phyloP scores from a whole-genome alignment of 2,797 vertebrate genomes.

The Schizothorax lantsangensis region DNA sequence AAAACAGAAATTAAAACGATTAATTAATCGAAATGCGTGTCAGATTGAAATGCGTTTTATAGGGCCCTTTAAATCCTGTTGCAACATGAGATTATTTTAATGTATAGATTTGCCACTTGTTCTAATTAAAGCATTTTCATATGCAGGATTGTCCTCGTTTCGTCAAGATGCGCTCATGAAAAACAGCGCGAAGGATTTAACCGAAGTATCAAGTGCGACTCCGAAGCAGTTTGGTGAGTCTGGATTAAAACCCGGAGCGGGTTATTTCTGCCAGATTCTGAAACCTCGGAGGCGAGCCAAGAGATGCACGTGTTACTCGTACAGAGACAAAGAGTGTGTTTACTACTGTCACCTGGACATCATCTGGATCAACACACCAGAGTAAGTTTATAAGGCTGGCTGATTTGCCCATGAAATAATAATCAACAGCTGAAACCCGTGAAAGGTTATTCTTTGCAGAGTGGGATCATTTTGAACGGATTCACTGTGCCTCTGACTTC shows the following conservation, averaged over 20 bases:
- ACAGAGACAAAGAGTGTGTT: constrained; percentile 95
- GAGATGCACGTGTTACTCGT: constrained; percentile 92
- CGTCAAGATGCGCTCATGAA: constrained; percentile 61
- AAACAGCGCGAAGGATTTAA: neutral
- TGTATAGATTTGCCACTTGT: neutral
- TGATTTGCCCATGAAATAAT: neutral
- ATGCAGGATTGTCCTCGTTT: constrained; percentile 23
- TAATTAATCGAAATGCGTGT: neutral
- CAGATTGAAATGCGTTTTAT: neutral
- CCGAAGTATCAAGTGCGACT: neutral
- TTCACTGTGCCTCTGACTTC: neutral
- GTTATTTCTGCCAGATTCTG: constrained; percentile 39
- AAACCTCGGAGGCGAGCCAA: constrained; percentile 71
- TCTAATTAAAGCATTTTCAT: neutral
- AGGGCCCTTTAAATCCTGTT: neutral
- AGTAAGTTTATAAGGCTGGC: constrained; percentile 79
- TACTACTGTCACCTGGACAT: constrained; percentile 97
- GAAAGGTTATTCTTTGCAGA: neutral
- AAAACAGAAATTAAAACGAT: neutral
- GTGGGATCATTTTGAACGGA: neutral
- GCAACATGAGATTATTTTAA: neutral
- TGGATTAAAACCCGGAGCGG: neutral
- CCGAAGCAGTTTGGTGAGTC: neutral
- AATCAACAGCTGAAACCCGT: neutral
- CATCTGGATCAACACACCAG: constrained; percentile 97